Evolutionary conservation across 2,888 invertebrate genomes (phyloP).

Genomic region (Agrotis clavis): DNA sequence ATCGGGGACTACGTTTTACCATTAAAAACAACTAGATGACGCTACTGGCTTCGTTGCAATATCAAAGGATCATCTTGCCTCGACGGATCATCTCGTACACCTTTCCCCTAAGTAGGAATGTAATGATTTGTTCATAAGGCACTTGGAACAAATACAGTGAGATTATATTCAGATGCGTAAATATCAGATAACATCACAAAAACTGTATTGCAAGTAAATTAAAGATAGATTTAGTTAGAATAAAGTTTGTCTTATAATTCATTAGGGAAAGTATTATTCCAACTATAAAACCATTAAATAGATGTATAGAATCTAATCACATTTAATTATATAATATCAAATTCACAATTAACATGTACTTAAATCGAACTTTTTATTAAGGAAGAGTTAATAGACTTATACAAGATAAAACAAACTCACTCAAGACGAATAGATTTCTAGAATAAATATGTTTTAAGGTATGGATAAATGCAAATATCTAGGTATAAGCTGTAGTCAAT

Average conservation of each 20-base stretch:
- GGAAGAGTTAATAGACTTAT: conserved; percentile 75
- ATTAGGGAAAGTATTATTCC: conserved; percentile 68
- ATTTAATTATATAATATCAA: conserved; percentile 73
- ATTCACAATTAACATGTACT: conserved; percentile 80
- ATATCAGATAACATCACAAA: conserved; percentile 58
- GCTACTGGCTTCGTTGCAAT: too few relatives aligned
- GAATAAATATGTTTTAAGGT: conserved; percentile 43
- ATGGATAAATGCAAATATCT: conserved; percentile 65
- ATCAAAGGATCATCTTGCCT: too few relatives aligned
- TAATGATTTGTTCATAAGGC: conserved; percentile 89
- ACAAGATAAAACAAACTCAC: conserved; percentile 67
- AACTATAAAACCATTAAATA: conserved; percentile 84
- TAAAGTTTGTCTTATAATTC: conserved; percentile 55
- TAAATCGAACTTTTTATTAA: conserved; percentile 73
- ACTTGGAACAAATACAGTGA: conserved; percentile 89
- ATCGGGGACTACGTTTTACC: too few relatives aligned
- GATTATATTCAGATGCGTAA: conserved; percentile 76
- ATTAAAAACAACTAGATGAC: too few relatives aligned
- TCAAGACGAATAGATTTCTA: conserved; percentile 63
- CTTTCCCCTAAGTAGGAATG: conserved; percentile 87
- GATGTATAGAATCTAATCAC: conserved; percentile 83
- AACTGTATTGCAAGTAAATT: conserved; percentile 63
- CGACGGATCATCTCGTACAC: too few relatives aligned
- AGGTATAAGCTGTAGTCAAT: conserved; percentile 47
- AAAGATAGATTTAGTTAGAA: conserved; percentile 56